phyloP scores from a whole-genome alignment of 2,113 vertebrate species.

The Poecile atricapillus region DNA sequence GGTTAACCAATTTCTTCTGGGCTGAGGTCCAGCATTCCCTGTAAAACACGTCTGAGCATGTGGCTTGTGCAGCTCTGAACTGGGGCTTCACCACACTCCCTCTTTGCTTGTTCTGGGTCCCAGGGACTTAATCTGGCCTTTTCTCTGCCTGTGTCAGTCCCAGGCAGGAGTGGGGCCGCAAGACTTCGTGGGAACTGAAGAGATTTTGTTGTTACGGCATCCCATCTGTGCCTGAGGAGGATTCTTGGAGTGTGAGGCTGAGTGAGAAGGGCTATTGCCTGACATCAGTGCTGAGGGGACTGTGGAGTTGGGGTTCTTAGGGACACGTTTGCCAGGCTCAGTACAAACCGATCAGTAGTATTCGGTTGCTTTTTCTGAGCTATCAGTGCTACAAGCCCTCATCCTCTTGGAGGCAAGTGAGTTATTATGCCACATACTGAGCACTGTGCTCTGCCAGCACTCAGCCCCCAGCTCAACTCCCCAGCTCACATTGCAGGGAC shows the following conservation, averaged over 20 bases:
- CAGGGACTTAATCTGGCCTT: neutral
- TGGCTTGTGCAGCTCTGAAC: neutral
- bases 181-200: neutral
- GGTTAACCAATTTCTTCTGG: slow-evolving; percentile 11
- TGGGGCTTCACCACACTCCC: neutral
- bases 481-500: neutral
- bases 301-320: neutral
- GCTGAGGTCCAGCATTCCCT: neutral
- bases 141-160: rapidly evolving
- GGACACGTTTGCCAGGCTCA: rapidly evolving
- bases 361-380: neutral
- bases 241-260: neutral
- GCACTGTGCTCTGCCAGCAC: neutral
- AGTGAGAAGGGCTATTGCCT: neutral
- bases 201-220: neutral
- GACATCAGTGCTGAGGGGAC: neutral
- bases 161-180: neutral
- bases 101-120: neutral
- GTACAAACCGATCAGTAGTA: neutral
- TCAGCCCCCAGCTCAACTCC: neutral
- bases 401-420: neutral
- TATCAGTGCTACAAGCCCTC: neutral
- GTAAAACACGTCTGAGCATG: neutral
- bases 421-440: neutral
- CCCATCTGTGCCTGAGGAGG: neutral